Conservation (phyloP, 92 coral and sea anemone species). For the Porites rus region DNA sequence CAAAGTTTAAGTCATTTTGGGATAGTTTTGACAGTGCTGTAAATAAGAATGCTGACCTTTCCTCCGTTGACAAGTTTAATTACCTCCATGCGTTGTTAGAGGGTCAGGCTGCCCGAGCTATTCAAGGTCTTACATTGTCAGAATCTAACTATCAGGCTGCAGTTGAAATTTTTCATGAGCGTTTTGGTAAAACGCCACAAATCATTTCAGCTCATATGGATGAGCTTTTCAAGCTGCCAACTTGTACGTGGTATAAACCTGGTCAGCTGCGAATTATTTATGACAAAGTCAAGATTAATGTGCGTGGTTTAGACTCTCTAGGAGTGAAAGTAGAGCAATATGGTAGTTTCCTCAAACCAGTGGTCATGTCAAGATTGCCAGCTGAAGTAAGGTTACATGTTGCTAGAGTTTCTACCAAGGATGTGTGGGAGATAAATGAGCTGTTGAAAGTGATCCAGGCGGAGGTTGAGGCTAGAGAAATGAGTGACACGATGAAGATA, state of each 20-base stretch:
- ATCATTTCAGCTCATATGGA: neutral
- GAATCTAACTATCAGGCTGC: slow-evolving; percentile 26
- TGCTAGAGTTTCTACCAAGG: neutral
- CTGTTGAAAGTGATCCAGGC: too few relatives aligned
- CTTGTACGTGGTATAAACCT: neutral
- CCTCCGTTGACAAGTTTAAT: slow-evolving; percentile 45
- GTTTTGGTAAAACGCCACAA: too few relatives aligned
- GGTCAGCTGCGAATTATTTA: too few relatives aligned
- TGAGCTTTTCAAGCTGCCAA: neutral
- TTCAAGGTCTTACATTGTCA: slow-evolving; percentile 32
- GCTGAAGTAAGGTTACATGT: slow-evolving; percentile 1
- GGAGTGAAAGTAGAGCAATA: slow-evolving; percentile 42
- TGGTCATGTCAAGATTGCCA: slow-evolving; percentile 48
- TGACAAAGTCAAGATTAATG: too few relatives aligned
- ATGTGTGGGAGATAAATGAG: neutral
- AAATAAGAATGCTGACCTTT: slow-evolving; percentile 11
- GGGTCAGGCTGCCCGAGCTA: slow-evolving; percentile 28
- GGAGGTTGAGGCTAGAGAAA: too few relatives aligned
- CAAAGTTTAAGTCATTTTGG: slow-evolving; percentile 41
- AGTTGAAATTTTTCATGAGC: slow-evolving; percentile 5
- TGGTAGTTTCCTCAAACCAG: slow-evolving; percentile 55
- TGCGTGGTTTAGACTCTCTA: neutral
- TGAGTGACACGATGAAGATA: too few relatives aligned
- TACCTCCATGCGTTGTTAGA: slow-evolving; percentile 33
- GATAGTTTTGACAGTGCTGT: slow-evolving; percentile 48